These are phyloP conservation scores for Gasteruption jaculator DNA, from an alignment of 2,888 invertebrate species.

Conservation along the genomic window DNA sequence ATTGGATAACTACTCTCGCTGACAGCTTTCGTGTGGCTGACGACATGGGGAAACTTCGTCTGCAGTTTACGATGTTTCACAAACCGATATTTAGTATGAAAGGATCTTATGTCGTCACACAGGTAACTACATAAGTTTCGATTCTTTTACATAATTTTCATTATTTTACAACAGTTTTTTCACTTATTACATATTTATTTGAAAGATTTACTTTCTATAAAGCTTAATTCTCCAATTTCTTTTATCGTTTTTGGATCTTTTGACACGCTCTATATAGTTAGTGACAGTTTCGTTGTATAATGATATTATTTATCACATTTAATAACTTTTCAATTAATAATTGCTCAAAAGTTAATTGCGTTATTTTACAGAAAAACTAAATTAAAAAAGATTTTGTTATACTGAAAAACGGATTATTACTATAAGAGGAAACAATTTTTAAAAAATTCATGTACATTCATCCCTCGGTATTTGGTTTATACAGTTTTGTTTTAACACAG, in stretches of 20 bases:
- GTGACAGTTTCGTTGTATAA: neutral
- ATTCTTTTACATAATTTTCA: too few relatives aligned
- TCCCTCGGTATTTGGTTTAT: too few relatives aligned
- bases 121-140: too few relatives aligned
- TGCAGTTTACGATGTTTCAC: constrained; percentile 90
- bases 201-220: constrained; percentile 4
- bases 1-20: constrained; percentile 94
- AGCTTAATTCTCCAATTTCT: neutral
- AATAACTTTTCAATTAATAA: too few relatives aligned
- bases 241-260: neutral
- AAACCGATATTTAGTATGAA: constrained; percentile 97
- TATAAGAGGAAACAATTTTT: too few relatives aligned
- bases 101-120: constrained; percentile 95
- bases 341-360: too few relatives aligned
- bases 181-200: constrained; percentile 3
- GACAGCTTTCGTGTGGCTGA: constrained; percentile 95
- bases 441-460: too few relatives aligned
- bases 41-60: constrained; percentile 93
- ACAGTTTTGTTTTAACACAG: too few relatives aligned
- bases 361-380: too few relatives aligned
- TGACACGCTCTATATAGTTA: neutral
- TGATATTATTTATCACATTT: too few relatives aligned
- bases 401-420: too few relatives aligned
- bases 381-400: too few relatives aligned
- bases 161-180: constrained; percentile 5